Percentiles rank a stretch among this genome's conserved stretches.
Conservation (phyloP, 2,888 invertebrate species). For the Liposcelis brunnea region DNA sequence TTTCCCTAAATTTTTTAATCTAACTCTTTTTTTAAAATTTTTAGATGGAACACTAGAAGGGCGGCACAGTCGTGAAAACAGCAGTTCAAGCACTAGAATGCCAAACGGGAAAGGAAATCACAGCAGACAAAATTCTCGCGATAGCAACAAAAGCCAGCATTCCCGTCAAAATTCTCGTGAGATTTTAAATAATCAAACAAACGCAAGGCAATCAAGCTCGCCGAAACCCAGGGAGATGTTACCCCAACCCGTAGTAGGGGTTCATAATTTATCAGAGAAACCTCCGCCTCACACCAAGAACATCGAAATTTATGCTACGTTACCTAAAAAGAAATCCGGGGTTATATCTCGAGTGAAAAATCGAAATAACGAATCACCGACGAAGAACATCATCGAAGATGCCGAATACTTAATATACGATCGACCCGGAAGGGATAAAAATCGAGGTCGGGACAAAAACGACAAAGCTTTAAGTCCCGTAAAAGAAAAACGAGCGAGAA, state of each 20-base stretch:
- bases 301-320: constrained; percentile 80
- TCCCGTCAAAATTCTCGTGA: constrained; percentile 54
- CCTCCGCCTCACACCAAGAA: constrained; percentile 31
- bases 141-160: constrained; percentile 38
- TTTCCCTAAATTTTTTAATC: constrained; percentile 4
- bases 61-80: constrained; percentile 55
- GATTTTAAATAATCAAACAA: constrained; percentile 23
- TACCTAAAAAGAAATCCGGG: constrained; percentile 67
- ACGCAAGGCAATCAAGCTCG: constrained; percentile 9
- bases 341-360: constrained; percentile 16
- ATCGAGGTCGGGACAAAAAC: background rate
- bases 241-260: constrained; percentile 3
- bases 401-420: constrained; percentile 48
- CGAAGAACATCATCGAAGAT: constrained; percentile 52
- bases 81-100: constrained; percentile 38
- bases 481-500: constrained; percentile 56
- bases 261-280: constrained; percentile 22
- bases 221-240: constrained; percentile 8
- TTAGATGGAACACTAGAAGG: constrained; percentile 35
- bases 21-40: constrained; percentile 10
- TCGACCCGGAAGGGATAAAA: constrained; percentile 35
- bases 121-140: constrained; percentile 52
- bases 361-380: constrained; percentile 16
- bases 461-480: background rate
- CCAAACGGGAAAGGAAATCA: constrained; percentile 34